Base-by-base conservation (phyloP, 2,797 vertebrate species). In the Sebastes vulpes region DNA sequence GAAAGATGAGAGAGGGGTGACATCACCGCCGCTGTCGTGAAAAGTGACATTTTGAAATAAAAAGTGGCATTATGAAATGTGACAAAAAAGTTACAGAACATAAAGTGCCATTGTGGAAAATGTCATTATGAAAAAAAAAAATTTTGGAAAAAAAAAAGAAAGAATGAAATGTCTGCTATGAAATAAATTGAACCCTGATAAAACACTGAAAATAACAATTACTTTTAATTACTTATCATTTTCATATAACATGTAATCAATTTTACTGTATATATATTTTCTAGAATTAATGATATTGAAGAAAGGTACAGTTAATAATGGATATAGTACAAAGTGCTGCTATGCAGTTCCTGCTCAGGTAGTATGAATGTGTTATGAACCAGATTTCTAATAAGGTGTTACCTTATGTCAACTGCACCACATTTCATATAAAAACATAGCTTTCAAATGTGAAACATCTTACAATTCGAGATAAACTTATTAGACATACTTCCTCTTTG, bases 351-450 rank as follows among this genome's bases (percentile, higher is more conserved):
- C 77, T 84, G 89, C 60, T 90, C 85, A 92, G 89, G 79, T 69
- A 26, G 26, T 79, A 77, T 87, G 80, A 91, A 89, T 83, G 86
- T 86, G 85, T 80, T 90, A 81, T 82, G 79, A 91, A 83, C 50
- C 26, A 70, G 16, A 69, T 78, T 84, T 75, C 12, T 60, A 71
- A 82, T 73, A 68, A 81, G 42, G 35, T 73, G 28, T 80, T 54
- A 63, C 54, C 54, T 72, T 71, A 52, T 61, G 70, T 79, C 38
- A 69, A 83, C 83, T 89, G 56, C 72, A 82, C 57, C 23, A 76
- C 74, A 84, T 70, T 78, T 83, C 50, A 77, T 81, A 84, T 65
- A 81, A 87, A 92, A 92, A 82, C 10, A 8, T 52, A 68, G 59
- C 69, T 70, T 77, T 82, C 56, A 28, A 63, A 70, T 65, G 71